Evolutionary conservation across 2,797 vertebrate species (phyloP), one percentile per base, ranked within the genome.

Genomic region (Simalia tracyae): DNA sequence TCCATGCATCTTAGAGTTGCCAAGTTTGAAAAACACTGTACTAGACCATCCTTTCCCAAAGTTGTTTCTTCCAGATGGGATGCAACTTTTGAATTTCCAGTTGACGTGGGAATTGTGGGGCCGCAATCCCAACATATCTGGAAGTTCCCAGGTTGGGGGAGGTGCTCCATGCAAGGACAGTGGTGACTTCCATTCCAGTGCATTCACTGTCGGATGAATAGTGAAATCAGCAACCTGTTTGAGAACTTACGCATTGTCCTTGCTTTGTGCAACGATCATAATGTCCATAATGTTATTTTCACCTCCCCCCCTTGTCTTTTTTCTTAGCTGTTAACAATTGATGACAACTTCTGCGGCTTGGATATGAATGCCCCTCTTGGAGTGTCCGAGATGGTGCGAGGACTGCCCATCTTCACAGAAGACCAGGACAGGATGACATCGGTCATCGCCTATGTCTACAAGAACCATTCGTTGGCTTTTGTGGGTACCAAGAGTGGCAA

Each of bases 291-390:
- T 28, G 0, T 24, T 31, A 2, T 61, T 10, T 89, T 76, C 1
- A 1, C 0, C 8, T 14, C 1, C 56, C 5, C 42, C 8, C 76
- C 5, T 2, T 92, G 90, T 54, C 24, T 2, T 66, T 76, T 42
- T 86, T 89, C 94, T 31, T 97, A 99, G 99, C 99, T 99, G 94
- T 97, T 99, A 96, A 99, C 98, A 92, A 99, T 99, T 2, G 99
- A 99, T n/a, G 99, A 99, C 95, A 98, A 99, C 97, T 99, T 99
- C 97, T 99, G 99, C 92, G 99, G 99, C 95, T 97, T 99, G 96
- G 99, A 99, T 98, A 99, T 99, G 99, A 99, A 99, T 2, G 99
- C 99, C 12, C 99, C 99, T 0, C 94, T 99, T 97, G 99, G 99
- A 19, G 99, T 99, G 93, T 99, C 99, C 0, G 98, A 99, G 97